Evolutionary conservation across 2,113 vertebrate genomes (phyloP).

Genomic region (Emydocephalus ijimae): DNA sequence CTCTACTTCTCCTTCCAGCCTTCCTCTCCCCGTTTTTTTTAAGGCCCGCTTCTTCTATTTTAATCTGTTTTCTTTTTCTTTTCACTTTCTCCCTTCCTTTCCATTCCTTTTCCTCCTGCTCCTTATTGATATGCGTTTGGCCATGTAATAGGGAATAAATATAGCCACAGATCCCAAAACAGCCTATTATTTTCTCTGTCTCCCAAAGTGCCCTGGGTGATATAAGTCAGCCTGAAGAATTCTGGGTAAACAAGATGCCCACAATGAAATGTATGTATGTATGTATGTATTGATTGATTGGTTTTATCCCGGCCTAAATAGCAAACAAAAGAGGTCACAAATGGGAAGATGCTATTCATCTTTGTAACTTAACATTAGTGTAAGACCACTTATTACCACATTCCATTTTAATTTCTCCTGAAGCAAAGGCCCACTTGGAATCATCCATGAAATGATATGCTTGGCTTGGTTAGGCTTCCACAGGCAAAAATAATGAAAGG

Average conservation of each 20-base stretch:
- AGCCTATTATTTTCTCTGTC: no score
- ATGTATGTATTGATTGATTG: no score
- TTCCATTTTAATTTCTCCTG: not conserved
- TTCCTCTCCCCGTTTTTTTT: not conserved
- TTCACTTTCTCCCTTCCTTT: not conserved
- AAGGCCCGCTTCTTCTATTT: not conserved
- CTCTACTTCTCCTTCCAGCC: not conserved
- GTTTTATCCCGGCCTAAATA: not conserved
- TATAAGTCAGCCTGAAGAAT: not conserved
- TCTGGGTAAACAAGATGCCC: not conserved
- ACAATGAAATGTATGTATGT: not conserved
- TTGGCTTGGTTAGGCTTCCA: not conserved
- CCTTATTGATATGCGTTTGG: not conserved
- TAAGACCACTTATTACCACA: not conserved
- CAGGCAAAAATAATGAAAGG: not conserved
- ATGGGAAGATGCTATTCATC: not conserved
- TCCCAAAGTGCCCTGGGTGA: not conserved
- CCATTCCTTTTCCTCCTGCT: not conserved
- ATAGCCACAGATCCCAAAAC: not conserved
- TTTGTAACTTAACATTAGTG: not conserved
- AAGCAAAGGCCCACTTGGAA: not conserved
- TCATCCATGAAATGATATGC: not conserved
- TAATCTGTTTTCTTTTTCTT: not conserved
- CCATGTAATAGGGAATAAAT: not conserved
- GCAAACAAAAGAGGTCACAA: not conserved